Base-by-base conservation (phyloP, 2,888 invertebrate genomes). In the Tridacna gigas region DNA sequence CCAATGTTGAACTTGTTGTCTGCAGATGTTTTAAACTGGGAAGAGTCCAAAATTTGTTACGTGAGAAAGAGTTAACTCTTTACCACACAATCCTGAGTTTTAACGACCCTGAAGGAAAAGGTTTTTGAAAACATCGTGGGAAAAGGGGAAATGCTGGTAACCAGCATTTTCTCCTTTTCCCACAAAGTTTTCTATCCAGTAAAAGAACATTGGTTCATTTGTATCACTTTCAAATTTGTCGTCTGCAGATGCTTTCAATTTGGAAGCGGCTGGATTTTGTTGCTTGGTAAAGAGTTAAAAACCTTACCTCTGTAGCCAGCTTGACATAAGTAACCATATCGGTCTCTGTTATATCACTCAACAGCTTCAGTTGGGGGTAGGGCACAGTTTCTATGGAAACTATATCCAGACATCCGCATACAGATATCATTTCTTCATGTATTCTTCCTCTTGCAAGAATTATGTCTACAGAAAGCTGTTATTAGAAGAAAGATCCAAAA, bases 271-370 rank as follows among this genome's bases (percentile, higher is more conserved):
- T 37, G 7, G 7, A 37, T 4, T 37, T 4, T 37, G 37, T 37
- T 7, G 37, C 7, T 37, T 37, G 37, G 37, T 37, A 37, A n/a
- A n/a, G 37, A 37, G 37, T 37, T 37, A 37, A 37, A 37, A 3
- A 56, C 2, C 18, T 60, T 60, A 86, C 86, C 83, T 86, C 76
- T 25, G 86, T 79, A 67, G 79, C 81, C 5, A 86, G 80, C 13
- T 76, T 63, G 25, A 83, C 51, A 45, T 86, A 86, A n/a, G 82
- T 84, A 2, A 77, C 69, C 83, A 86, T 81, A 28, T 86, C 86
- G 25, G 48, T 51, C 47, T 83, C 69, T 67, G 79, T 48, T 0
- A 82, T 63, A n/a, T 83, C 82, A 71, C 79, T 75, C 11, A 86
- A 65, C 37, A 66, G 74, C 37, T 77, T 71, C 15, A 86, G 77